Evolutionary conservation across 2,888 invertebrate genomes (phyloP), one percentile per base, ranked within the genome.

Genomic region (Lepidochrysops patricia): DNA sequence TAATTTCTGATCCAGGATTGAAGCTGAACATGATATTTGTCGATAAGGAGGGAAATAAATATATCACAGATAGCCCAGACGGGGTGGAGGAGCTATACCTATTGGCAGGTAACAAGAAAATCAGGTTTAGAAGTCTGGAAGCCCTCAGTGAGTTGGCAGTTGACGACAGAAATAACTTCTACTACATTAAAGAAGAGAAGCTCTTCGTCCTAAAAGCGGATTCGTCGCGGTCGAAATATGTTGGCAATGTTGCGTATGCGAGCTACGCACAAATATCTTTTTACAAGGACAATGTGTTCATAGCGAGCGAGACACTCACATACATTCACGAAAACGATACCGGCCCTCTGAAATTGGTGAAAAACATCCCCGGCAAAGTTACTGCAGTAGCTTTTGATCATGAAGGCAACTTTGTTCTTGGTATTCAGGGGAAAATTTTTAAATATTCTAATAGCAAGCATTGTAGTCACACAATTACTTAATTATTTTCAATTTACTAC

Each of bases 1-100:
- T 75, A 9, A 63, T 79, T 7, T 75, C 78, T 0, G 73, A 72
- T 57, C 74, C 70, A 1, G 67, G 70, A 48, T 64, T 80, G 23
- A 80, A 77, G 64, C 64, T 83, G 2, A 76, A 83, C 63, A 81
- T 80, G 78, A 72, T 86, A 57, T 79, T 80, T 64, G 68, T 85
- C 23, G 85, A 84, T 64, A 82, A 76, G 66, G 77, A 85, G 59
- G 77, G 86, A 32, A 85, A 84, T 61, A 83, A 81, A 68, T 84
- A 80, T 66, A 70, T 84, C 2, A 80, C 81, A 7, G 77, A 83
- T 59, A 77, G 73, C 60, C 72, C 74, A 9, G 72, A 84, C 49
- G 86, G 84, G 3, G 66, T 80, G 6, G 79, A 84, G 67, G 79
- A 84, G 62, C 63, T 84, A 2, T 86, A 80, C 63, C 68, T 81